phyloP scores from a whole-genome alignment of 23 tunicate genomes.

The Aplidium turbinatum region DNA sequence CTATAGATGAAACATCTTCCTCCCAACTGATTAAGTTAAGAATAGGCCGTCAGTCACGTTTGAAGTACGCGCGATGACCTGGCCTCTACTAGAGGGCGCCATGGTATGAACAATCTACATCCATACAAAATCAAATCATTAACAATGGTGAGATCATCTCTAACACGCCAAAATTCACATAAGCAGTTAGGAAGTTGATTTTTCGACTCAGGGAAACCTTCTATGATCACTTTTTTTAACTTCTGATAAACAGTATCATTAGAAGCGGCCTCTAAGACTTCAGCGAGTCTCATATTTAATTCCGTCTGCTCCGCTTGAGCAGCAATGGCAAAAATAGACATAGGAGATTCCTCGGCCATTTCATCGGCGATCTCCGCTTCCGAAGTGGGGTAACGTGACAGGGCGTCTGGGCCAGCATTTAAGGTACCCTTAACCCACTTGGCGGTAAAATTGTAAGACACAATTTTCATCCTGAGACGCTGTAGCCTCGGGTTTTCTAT shows the following conservation, averaged over 20 bases:
- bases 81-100: too few relatives aligned
- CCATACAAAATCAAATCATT: conserved; percentile 19
- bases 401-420: conserved; percentile 1
- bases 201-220: conserved; percentile 4
- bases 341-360: not conserved
- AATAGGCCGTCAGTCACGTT: too few relatives aligned
- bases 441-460: conserved; percentile 11
- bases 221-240: not conserved
- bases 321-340: not conserved
- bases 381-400: conserved; percentile 8
- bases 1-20: too few relatives aligned
- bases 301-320: not conserved
- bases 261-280: conserved; percentile 3
- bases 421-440: not conserved
- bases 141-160: not conserved
- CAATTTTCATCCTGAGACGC: not conserved
- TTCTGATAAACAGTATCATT: conserved; percentile 7
- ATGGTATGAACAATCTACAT: too few relatives aligned
- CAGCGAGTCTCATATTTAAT: conserved; percentile 4
- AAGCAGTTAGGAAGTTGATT: not conserved
- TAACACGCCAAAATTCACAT: not conserved
- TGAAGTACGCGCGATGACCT: too few relatives aligned
- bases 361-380: not conserved
- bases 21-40: too few relatives aligned
- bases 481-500: not conserved